phyloP scores from a whole-genome alignment of 2,888 invertebrate genomes.

The Oscheius sp. region DNA sequence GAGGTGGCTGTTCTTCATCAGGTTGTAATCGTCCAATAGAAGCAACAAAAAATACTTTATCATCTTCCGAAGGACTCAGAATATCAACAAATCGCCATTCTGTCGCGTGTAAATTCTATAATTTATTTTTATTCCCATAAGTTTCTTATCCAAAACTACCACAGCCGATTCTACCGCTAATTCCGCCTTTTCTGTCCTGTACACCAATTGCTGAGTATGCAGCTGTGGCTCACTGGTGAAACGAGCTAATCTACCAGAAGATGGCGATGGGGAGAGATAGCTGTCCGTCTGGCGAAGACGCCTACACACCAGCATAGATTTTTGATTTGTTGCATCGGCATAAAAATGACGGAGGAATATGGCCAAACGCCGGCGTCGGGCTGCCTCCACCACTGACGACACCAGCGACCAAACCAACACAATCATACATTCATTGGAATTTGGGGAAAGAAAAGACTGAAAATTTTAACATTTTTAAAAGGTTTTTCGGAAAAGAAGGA shows the following conservation, averaged over 20 bases:
- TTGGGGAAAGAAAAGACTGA: background rate
- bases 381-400: slow-evolving; percentile 55
- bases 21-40: slow-evolving; percentile 17
- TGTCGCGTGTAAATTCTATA: slow-evolving; percentile 41
- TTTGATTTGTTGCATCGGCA: slow-evolving; percentile 41
- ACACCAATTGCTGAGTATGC: slow-evolving; percentile 41
- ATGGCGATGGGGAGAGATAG: slow-evolving; percentile 1
- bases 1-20: slow-evolving; percentile 4
- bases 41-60: slow-evolving; percentile 48
- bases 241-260: slow-evolving; percentile 37
- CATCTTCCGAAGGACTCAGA: slow-evolving; percentile 40
- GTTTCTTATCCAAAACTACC: background rate
- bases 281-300: slow-evolving; percentile 8
- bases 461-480: no score
- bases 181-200: slow-evolving; percentile 44
- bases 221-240: slow-evolving; percentile 52
- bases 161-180: slow-evolving; percentile 46
- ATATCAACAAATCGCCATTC: slow-evolving; percentile 54
- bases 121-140: background rate
- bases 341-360: slow-evolving; percentile 47
- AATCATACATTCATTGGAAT: slow-evolving; percentile 55
- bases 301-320: slow-evolving; percentile 49
- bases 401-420: slow-evolving; percentile 70
- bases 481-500: background rate
- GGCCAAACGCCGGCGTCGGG: slow-evolving; percentile 49